These are phyloP conservation scores for Xanthia icteritia DNA, from an alignment of 2,888 invertebrate genomes.

Conservation along the genomic window DNA sequence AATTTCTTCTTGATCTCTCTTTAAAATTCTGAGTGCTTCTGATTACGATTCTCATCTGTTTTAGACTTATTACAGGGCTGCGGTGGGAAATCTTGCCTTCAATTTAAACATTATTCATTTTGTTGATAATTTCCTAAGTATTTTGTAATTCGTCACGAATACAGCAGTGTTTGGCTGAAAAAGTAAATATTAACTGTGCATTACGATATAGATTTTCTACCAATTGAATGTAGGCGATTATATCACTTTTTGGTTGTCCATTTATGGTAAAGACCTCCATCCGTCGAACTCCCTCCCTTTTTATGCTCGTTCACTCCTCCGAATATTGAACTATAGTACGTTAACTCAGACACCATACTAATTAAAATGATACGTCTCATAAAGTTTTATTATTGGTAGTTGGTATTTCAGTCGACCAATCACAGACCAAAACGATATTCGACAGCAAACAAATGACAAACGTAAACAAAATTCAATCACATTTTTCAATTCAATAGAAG, in stretches of 20 bases:
- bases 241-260: background rate
- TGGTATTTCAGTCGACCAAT: background rate
- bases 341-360: background rate
- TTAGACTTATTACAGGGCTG: background rate
- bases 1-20: background rate
- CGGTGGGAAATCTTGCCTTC: background rate
- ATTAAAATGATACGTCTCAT: background rate
- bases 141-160: background rate
- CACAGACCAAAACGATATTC: background rate
- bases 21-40: background rate
- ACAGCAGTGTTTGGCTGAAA: conserved; percentile 4
- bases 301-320: background rate
- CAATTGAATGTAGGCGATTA: background rate
- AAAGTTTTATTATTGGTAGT: background rate
- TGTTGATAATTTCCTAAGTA: background rate
- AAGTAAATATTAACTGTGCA: background rate
- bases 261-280: too few species aligned
- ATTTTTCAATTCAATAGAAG: conserved; percentile 23
- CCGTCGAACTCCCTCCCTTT: too few species aligned
- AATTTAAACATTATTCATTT: background rate
- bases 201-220: background rate
- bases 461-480: conserved; percentile 33
- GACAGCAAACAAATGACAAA: background rate
- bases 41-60: background rate
- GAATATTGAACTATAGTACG: background rate